These are phyloP conservation scores for Trypoxylus dichotomus DNA, from an alignment of 1,140 invertebrate species.

Conservation along the genomic window DNA sequence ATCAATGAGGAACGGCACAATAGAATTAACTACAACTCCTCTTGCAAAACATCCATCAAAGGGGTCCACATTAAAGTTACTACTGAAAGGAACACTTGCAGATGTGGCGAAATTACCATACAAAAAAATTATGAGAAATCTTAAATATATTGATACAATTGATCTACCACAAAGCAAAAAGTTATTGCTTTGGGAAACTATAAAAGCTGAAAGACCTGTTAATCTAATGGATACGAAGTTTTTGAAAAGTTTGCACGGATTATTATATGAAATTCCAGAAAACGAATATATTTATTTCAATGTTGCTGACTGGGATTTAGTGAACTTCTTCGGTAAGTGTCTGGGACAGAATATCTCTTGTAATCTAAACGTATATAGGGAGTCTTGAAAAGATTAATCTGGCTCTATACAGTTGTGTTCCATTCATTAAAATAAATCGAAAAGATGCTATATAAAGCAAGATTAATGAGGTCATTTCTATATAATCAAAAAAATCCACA, in stretches of 20 bases:
- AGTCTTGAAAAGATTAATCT: too few relatives aligned
- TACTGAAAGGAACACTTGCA: conserved; percentile 30
- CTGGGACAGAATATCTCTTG: too few relatives aligned
- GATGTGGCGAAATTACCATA: conserved; percentile 31
- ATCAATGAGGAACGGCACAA: neutral
- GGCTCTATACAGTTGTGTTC: too few relatives aligned
- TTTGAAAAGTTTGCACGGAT: conserved; percentile 28
- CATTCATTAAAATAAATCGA: neutral
- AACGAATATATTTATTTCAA: conserved; percentile 38
- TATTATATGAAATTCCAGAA: conserved; percentile 36
- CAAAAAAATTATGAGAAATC: conserved; percentile 28
- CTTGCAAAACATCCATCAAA: neutral
- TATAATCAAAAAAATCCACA: too few relatives aligned
- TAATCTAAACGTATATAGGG: too few relatives aligned
- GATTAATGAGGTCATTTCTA: too few relatives aligned
- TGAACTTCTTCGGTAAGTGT: conserved; percentile 31
- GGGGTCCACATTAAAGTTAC: conserved; percentile 8
- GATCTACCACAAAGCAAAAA: conserved; percentile 30
- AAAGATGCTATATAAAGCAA: too few relatives aligned
- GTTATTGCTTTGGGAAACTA: conserved; percentile 36
- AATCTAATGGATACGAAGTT: conserved; percentile 23
- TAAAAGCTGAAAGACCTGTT: conserved; percentile 20
- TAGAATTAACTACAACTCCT: neutral
- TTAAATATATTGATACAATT: conserved; percentile 38
- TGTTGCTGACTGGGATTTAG: conserved; percentile 33